These are phyloP conservation scores for Ichneumon xanthorius DNA, from an alignment of 2,888 invertebrate genomes.

Conservation along the genomic window DNA sequence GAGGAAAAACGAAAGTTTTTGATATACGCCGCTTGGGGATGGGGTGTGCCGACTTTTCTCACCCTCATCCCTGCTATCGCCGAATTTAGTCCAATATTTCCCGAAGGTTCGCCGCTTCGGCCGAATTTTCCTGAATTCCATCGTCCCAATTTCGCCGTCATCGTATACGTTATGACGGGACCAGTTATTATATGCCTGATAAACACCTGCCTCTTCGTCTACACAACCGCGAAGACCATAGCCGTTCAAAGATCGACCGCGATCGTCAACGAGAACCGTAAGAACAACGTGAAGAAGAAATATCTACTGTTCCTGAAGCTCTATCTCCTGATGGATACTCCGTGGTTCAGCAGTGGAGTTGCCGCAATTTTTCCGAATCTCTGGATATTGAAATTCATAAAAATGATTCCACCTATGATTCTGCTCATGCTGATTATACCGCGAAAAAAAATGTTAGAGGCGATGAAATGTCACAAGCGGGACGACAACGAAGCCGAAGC, in stretches of 20 bases:
- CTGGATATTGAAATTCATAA: conserved; percentile 78
- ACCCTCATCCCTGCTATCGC: conserved; percentile 72
- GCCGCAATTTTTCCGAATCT: conserved; percentile 76
- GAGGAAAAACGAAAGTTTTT: conserved; percentile 76
- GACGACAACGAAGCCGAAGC: conserved; percentile 17
- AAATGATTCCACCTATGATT: conserved; percentile 78
- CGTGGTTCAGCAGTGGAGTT: conserved; percentile 76
- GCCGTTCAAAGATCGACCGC: conserved; percentile 72
- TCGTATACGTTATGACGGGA: conserved; percentile 71
- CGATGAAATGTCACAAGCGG: conserved; percentile 49
- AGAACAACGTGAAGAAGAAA: conserved; percentile 71
- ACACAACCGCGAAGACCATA: conserved; percentile 75
- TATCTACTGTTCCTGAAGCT: conserved; percentile 76
- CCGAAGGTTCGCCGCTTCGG: conserved; percentile 72
- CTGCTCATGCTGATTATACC: conserved; percentile 78
- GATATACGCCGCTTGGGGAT: conserved; percentile 70
- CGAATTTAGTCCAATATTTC: conserved; percentile 75
- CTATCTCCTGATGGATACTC: conserved; percentile 78
- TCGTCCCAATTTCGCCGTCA: conserved; percentile 69
- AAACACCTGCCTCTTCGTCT: conserved; percentile 74
- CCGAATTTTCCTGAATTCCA: conserved; percentile 76
- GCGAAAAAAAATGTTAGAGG: conserved; percentile 65
- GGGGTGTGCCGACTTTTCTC: conserved; percentile 70
- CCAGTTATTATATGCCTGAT: conserved; percentile 70
- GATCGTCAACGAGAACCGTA: conserved; percentile 67